Evolutionary conservation across 2,113 vertebrate species (phyloP).

Genomic region (Orthochromis malagaraziensis): DNA sequence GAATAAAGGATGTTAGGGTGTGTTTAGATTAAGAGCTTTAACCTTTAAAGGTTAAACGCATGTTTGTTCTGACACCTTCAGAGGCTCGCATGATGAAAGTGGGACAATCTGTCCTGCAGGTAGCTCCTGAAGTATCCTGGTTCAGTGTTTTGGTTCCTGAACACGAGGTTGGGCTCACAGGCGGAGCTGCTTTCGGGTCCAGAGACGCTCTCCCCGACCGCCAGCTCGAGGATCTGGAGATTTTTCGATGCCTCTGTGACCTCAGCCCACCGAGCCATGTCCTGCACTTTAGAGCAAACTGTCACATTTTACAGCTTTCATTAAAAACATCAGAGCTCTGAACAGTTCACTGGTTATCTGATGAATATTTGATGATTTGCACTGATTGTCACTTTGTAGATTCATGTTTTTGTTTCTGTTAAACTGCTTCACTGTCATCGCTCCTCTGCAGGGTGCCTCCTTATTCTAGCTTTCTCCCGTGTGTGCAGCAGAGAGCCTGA

Average conservation of each 20-base stretch:
- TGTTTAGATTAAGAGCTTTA: neutral
- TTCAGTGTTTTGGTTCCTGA: neutral
- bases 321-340: neutral
- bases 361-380: neutral
- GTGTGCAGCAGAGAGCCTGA: neutral
- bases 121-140: fast-evolving
- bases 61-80: neutral
- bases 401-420: neutral
- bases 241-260: neutral
- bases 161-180: neutral
- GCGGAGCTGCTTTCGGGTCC: neutral
- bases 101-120: neutral
- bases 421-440: neutral
- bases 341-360: fast-evolving
- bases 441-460: neutral
- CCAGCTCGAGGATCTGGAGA: neutral
- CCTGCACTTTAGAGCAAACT: neutral
- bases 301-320: neutral
- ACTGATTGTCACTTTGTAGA: neutral
- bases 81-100: fast-evolving
- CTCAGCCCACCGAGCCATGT: fast-evolving
- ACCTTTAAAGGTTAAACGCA: neutral
- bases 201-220: neutral
- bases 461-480: neutral
- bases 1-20: neutral